Evolutionary conservation across 2,113 vertebrate species (phyloP).

Genomic region (Prionailurus viverrinus): DNA sequence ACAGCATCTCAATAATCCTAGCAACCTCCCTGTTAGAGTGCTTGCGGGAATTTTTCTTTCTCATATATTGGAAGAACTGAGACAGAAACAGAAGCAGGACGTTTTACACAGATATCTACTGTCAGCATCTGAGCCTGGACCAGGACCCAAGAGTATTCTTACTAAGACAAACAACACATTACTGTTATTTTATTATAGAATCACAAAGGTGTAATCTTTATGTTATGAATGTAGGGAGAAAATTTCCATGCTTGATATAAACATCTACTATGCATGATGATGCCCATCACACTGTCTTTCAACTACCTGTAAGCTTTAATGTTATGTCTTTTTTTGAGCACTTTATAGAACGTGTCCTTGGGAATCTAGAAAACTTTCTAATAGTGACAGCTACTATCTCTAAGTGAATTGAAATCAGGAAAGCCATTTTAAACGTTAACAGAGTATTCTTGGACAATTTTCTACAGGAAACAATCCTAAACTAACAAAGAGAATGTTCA

Average conservation of each 20-base stretch:
- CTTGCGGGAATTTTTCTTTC: conserved; percentile 35
- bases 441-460: conserved; percentile 67
- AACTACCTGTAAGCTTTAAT: background rate
- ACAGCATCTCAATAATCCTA: conserved; percentile 79
- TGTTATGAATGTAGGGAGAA: background rate
- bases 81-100: conserved; percentile 36
- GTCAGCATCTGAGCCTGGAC: background rate
- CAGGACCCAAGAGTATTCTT: background rate
- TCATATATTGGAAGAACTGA: conserved; percentile 35
- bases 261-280: background rate
- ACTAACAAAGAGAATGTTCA: conserved; percentile 80
- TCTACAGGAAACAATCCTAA: conserved; percentile 80
- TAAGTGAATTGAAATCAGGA: conserved; percentile 46
- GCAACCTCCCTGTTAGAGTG: conserved; percentile 68
- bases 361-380: conserved; percentile 7
- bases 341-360: background rate
- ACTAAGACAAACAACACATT: background rate
- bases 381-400: background rate
- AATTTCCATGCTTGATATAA: background rate
- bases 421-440: conserved; percentile 55
- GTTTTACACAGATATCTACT: background rate
- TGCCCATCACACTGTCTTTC: background rate
- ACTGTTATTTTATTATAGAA: background rate
- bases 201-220: background rate
- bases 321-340: background rate